phyloP scores from a whole-genome alignment of 2,113 vertebrate species.

The Semicossyphus pulcher region DNA sequence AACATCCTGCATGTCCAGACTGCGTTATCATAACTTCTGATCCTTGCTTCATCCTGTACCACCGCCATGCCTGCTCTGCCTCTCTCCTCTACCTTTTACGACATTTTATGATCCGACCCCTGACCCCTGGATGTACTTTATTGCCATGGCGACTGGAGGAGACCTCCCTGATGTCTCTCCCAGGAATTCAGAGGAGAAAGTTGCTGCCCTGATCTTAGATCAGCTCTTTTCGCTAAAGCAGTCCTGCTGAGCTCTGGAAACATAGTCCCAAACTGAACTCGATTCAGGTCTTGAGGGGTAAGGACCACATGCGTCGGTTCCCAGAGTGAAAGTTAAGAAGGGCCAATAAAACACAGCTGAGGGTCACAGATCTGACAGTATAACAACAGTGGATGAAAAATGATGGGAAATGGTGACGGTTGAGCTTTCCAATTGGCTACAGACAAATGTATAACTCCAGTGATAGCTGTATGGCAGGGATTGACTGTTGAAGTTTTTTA shows the following conservation, averaged over 20 bases:
- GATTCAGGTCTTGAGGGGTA: constrained; percentile 10
- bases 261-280: constrained; percentile 18
- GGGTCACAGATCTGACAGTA: constrained; percentile 45
- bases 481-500: no score
- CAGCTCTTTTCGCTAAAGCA: background rate
- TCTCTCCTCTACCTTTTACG: constrained; percentile 44
- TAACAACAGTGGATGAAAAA: constrained; percentile 50
- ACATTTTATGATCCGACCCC: constrained; percentile 58
- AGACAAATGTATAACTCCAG: background rate
- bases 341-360: constrained; percentile 35
- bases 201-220: constrained; percentile 38
- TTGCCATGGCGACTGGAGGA: constrained; percentile 30
- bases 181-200: constrained; percentile 37
- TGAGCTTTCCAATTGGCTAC: constrained; percentile 11
- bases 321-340: constrained; percentile 48
- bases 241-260: background rate
- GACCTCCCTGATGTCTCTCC: constrained; percentile 65
- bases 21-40: constrained; percentile 54
- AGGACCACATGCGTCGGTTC: constrained; percentile 39
- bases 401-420: constrained; percentile 13
- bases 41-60: constrained; percentile 35
- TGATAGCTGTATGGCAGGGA: background rate
- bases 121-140: constrained; percentile 60
- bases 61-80: constrained; percentile 2
- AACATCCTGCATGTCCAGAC: constrained; percentile 36